Conservation (phyloP, 1,140 invertebrate species). For the Cardiocondyla obscurior region DNA sequence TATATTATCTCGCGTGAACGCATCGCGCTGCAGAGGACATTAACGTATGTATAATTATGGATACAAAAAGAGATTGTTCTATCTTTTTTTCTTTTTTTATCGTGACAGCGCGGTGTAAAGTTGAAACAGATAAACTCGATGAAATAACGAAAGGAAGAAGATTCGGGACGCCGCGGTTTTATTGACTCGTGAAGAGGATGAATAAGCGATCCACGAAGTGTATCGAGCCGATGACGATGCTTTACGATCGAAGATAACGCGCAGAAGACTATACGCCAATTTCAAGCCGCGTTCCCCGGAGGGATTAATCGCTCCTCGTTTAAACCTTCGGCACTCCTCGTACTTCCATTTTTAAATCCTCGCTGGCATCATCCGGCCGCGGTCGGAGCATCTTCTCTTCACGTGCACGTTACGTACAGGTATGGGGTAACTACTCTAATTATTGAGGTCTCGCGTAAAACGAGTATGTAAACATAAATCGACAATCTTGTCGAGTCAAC, state of each 20-base stretch:
- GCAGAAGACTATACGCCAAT: conserved; percentile 71
- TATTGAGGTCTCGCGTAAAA: conserved; percentile 72
- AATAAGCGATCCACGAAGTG: conserved; percentile 65
- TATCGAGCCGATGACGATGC: conserved; percentile 67
- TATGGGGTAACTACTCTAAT: conserved; percentile 70
- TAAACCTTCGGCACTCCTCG: conserved; percentile 63
- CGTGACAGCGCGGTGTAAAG: background rate
- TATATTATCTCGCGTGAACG: background rate
- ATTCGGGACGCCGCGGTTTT: conserved; percentile 46
- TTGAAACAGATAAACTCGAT: conserved; percentile 21
- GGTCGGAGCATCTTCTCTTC: conserved; percentile 1
- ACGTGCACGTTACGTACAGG: conserved; percentile 28
- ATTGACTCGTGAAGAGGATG: conserved; percentile 68
- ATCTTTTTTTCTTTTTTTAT: background rate
- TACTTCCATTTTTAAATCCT: conserved; percentile 70
- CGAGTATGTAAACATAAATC: conserved; percentile 74
- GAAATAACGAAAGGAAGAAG: background rate
- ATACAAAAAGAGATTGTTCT: background rate
- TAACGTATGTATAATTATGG: background rate
- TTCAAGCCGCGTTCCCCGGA: conserved; percentile 65
- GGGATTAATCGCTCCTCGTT: conserved; percentile 71
- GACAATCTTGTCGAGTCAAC: conserved; percentile 66
- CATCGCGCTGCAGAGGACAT: background rate
- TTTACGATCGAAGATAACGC: conserved; percentile 70
- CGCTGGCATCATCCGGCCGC: conserved; percentile 57